A percentile compares a stretch with the other conserved stretches of the same genome.
Conservation (phyloP, 2,888 invertebrate genomes). For the Eugnorisma glareosa region DNA sequence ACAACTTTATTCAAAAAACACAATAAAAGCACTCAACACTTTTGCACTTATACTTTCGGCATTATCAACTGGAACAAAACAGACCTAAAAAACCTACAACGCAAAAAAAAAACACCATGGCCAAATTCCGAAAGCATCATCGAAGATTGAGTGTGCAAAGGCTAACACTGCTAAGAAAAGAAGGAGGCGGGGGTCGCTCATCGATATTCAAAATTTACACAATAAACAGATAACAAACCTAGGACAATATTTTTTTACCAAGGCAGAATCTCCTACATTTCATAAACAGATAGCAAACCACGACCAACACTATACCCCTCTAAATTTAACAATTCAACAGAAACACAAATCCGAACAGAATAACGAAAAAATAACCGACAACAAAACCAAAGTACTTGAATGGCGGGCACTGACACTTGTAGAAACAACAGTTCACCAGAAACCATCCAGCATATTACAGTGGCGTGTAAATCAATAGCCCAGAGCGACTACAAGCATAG, state of each 20-base stretch:
- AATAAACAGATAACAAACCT: not conserved
- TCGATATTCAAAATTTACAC: not conserved
- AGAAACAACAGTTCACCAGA: too few species aligned
- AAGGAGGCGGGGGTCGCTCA: not conserved
- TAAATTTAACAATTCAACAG: too few species aligned
- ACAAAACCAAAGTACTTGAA: not conserved
- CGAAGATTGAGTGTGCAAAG: not conserved
- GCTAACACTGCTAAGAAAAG: not conserved
- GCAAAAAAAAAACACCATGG: not conserved
- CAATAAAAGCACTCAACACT: conserved; percentile 8
- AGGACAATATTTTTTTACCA: not conserved
- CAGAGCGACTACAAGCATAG: too few species aligned
- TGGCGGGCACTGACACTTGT: not conserved
- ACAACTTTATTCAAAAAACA: conserved; percentile 3
- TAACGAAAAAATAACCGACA: not conserved
- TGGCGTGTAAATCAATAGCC: too few species aligned
- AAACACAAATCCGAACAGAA: not conserved
- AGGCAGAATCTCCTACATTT: not conserved
- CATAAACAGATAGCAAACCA: not conserved
- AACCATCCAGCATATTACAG: too few species aligned
- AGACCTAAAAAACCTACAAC: not conserved
- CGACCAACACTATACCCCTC: not conserved
- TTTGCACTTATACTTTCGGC: not conserved
- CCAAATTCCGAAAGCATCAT: too few species aligned
- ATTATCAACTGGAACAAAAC: not conserved